Evolutionary conservation across 2,113 vertebrate species (phyloP).

Genomic region (Carassius gibelio): DNA sequence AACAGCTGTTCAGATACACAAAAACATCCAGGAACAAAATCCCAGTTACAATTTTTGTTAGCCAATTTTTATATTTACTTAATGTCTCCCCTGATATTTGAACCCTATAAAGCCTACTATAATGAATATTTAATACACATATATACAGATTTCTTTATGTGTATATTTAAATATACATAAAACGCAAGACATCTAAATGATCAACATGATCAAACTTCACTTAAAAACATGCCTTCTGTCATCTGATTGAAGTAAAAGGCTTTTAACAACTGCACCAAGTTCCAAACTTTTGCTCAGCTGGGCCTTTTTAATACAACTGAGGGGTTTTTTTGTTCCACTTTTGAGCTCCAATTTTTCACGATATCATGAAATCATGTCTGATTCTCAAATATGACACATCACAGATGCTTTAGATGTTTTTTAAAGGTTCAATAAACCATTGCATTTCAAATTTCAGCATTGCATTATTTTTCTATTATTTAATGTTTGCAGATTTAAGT

Average conservation of each 20-base stretch:
- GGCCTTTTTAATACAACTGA: neutral
- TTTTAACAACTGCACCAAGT: neutral
- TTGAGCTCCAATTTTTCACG: neutral
- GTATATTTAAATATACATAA: too few species aligned
- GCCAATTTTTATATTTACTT: too few species aligned
- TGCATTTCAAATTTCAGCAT: too few species aligned
- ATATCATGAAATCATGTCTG: neutral
- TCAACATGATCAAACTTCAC: neutral
- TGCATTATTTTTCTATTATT: too few species aligned
- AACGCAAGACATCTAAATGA: too few species aligned
- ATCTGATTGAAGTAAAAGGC: neutral
- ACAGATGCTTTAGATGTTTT: neutral
- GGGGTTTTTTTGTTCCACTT: neutral
- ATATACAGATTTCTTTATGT: too few species aligned
- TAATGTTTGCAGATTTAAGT: neutral
- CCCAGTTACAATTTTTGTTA: neutral
- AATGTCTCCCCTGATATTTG: too few species aligned
- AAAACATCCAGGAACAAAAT: neutral
- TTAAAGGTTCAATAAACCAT: too few species aligned
- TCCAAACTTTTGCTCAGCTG: neutral
- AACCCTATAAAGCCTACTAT: too few species aligned
- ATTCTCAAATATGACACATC: neutral
- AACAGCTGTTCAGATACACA: neutral
- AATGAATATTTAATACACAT: too few species aligned
- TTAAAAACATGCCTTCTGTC: neutral